Base-by-base conservation (phyloP, 2,113 vertebrate genomes). In the Tetrax tetrax region DNA sequence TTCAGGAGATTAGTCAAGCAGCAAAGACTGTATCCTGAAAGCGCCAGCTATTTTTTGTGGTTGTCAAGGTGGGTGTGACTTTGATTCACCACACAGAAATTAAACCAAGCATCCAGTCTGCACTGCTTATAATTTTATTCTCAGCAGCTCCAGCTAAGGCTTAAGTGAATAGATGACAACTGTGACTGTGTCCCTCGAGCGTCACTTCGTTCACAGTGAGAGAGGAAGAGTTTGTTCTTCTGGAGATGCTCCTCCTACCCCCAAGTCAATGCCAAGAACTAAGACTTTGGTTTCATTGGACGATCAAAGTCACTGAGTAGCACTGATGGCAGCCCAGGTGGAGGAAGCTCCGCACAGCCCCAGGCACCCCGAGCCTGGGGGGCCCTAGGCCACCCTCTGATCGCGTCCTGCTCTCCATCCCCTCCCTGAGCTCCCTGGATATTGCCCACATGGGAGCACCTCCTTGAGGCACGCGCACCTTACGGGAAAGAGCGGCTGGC, bases 1-100 rank as follows among this genome's bases (percentile, higher is more conserved):
- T 91, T 28, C 59, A 77, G 64, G 23, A 85, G 59, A 88, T 84
- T 38, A 93, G 68, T 85, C 71, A 61, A 85, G 65, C 66, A 91
- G 65, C 59, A 68, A 65, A 66, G 47, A 35, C 43, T 19, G 28
- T 12, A 21, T 41, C 31, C 50, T 23, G 38, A 35, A 75, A 68
- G 47, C 3, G 11, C 14, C 63, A 76, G 47, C 37, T 83, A 35
- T 47, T 75, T 74, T 68, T 63, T 4, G 3, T 60, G 28, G 61
- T n/a, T 87, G 80, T 57, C 5, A 12, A 93, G 79, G 57, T 61
- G 95, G 74, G 48, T 4, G 0, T 89, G 78, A 63, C 68, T 93
- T 90, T 43, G 75, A 57, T 76, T 90, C 74, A 64, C 29, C 53
- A 21, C 13, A 37, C 8, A 74, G 82, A 75, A 82, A 92, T 72